Base-by-base conservation (phyloP, 2,113 vertebrate species). In the Anarhynchus alexandrinus region DNA sequence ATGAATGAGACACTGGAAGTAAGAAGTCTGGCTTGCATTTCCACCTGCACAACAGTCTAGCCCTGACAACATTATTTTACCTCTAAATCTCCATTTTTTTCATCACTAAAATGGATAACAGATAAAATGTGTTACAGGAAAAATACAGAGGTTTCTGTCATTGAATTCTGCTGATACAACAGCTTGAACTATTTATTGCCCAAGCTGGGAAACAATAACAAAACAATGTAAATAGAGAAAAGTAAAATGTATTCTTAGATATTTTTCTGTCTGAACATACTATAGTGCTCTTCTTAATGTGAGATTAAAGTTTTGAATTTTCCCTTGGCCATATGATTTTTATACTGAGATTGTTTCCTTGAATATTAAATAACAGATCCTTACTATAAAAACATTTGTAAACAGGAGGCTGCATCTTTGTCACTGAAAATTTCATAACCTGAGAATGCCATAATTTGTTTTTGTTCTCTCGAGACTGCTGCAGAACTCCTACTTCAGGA, bases 281-380 rank as follows among this genome's bases (percentile, higher is more conserved):
- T 73, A 11, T 43, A 62, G 55, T 40, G 47, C n/a, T 86, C 19
- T 64, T 85, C 64, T 86, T 90, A 67, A 70, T 49, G 21, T 45
- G 19, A 80, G 47, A 43, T 78, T 80, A 55, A 90, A 55, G 61
- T 62, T 62, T 49, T 72, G 25, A 45, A 49, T 92, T 93, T 85
- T 91, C 26, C 21, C 47, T 84, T 70, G 38, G 32, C 29, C 26
- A 5, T 78, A 38, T 52, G 26, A 91, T 92, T 93, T 94, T 81
- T 86, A 47, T 32, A n/a, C 22, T 80, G 43, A 67, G 26, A 71
- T 71, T 76, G 26, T 88, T 92, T 90, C 52, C 43, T 88, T 94
- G 87, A 94, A 81, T 89, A 81, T 96, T 92, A 89, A 93, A 43
- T 88, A 86, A 43, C 42, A 82, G 47, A 51, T 74, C n/a, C 61